Evolutionary conservation across 2,113 vertebrate species (phyloP).

Genomic region (Cnemophilus loriae): DNA sequence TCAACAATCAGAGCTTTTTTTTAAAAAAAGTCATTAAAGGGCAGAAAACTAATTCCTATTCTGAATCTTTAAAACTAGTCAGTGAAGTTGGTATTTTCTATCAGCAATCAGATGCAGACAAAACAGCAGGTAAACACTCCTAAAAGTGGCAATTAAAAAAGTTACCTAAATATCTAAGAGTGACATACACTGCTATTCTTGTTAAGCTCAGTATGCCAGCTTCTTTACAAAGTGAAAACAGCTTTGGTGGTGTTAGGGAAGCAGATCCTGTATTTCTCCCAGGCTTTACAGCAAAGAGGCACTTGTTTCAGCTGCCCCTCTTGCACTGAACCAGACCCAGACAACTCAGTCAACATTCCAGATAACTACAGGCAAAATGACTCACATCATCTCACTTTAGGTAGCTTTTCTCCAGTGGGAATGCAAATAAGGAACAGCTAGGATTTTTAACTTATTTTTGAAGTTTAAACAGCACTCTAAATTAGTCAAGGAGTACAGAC

Average conservation of each 20-base stretch:
- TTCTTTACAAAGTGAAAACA: background rate
- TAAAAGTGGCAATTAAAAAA: background rate
- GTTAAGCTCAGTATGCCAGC: background rate
- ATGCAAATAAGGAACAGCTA: background rate
- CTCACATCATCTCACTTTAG: background rate
- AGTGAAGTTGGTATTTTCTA: background rate
- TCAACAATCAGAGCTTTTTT: background rate
- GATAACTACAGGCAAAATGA: background rate
- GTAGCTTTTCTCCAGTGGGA: background rate
- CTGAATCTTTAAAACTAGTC: background rate
- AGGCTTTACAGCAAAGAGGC: background rate
- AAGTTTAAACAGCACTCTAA: background rate
- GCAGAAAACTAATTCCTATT: background rate
- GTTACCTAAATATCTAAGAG: background rate
- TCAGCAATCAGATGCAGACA: background rate
- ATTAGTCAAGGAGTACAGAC: background rate
- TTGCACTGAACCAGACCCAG: background rate
- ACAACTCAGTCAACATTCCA: background rate
- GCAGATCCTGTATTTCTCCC: background rate
- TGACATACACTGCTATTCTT: background rate
- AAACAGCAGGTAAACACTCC: background rate
- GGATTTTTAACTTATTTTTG: background rate
- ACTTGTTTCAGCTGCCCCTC: background rate
- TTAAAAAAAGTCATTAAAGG: background rate
- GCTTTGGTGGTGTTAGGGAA: background rate